Evolutionary conservation across 2,113 vertebrate genomes (phyloP).

Genomic region (Tragelaphus buxtoni): DNA sequence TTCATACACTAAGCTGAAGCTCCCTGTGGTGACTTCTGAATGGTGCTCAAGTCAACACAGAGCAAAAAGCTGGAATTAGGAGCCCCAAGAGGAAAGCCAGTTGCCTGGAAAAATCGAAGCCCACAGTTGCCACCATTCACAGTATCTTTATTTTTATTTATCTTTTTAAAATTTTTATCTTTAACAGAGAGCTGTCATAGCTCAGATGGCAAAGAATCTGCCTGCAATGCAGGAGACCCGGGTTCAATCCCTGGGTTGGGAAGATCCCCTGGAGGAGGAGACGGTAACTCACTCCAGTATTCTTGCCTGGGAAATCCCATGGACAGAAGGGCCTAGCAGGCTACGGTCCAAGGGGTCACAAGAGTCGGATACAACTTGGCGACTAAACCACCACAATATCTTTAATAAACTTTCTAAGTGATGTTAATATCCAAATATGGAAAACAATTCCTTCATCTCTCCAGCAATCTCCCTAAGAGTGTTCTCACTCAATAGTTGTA

Average conservation of each 20-base stretch:
- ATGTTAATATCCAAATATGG: background rate
- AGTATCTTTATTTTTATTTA: background rate
- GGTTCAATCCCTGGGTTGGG: background rate
- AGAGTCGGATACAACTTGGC: rapidly evolving
- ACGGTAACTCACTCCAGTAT: background rate
- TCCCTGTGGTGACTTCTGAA: background rate
- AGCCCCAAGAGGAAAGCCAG: background rate
- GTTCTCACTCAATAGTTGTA: background rate
- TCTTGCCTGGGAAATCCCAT: background rate
- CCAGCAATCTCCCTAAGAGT: background rate
- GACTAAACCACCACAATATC: background rate
- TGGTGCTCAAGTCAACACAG: background rate
- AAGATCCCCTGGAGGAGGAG: background rate
- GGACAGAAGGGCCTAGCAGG: background rate
- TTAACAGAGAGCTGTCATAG: background rate
- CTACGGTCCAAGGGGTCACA: background rate
- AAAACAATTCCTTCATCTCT: background rate
- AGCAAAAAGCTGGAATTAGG: background rate
- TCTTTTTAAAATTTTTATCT: background rate
- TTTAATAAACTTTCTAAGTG: background rate
- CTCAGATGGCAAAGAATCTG: background rate
- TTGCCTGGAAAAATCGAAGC: background rate
- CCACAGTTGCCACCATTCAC: background rate
- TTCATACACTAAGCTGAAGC: background rate
- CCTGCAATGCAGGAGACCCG: background rate